These are phyloP conservation scores for Anneissia japonica DNA, from an alignment of 35 echinoderm and acorn worm species.

Conservation along the genomic window DNA sequence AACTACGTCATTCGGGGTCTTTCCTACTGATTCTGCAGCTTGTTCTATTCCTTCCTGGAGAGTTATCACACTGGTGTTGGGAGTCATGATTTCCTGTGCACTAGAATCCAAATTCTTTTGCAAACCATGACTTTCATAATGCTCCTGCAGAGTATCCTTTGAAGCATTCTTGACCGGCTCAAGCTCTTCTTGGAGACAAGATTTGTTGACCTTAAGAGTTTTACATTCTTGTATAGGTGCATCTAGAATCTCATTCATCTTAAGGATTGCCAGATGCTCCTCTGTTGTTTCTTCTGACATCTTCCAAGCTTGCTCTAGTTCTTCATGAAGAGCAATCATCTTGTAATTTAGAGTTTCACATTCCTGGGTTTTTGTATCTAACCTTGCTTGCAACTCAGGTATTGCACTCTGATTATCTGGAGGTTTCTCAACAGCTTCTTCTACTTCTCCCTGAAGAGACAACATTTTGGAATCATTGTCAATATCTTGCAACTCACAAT, in stretches of 20 bases:
- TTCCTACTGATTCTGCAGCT: neutral
- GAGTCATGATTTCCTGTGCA: neutral
- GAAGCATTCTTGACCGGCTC: neutral
- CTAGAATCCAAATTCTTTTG: too few species aligned
- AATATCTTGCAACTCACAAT: too few species aligned
- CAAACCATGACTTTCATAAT: too few species aligned
- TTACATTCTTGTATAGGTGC: neutral
- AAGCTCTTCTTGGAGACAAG: neutral
- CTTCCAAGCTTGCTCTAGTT: neutral
- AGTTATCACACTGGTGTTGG: neutral
- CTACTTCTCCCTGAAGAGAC: neutral
- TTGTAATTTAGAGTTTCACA: neutral
- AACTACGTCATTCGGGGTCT: too few species aligned
- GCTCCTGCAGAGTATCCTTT: neutral
- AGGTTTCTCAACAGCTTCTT: neutral
- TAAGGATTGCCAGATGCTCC: neutral
- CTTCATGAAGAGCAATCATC: neutral
- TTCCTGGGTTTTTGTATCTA: neutral
- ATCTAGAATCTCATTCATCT: neutral
- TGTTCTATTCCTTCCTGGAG: neutral
- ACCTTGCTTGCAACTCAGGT: too few species aligned
- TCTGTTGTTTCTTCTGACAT: neutral
- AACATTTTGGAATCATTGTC: too few species aligned
- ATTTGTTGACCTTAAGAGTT: neutral
- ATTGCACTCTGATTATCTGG: too few species aligned